Base-by-base conservation (phyloP, 2,113 vertebrate species). In the Chinchilla lanigera region DNA sequence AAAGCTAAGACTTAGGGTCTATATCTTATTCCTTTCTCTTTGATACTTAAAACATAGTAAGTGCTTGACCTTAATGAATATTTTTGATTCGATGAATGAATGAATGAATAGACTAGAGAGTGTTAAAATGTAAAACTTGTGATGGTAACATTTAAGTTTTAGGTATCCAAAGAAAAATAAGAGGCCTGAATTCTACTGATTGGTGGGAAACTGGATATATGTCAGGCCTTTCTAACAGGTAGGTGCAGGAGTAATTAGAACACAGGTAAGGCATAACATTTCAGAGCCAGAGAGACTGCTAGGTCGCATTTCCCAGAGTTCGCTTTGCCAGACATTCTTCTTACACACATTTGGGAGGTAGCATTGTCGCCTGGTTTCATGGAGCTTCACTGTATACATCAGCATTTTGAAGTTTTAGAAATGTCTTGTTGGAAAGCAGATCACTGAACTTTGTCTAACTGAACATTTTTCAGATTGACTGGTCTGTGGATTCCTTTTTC, bases 41-140 rank as follows among this genome's bases (percentile, higher is more conserved):
- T 60, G 69, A 88, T 52, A 81, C 28, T 10, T 35, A 91, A 75
- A 85, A 65, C 50, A 65, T 67, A 60, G 54, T 67, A 87, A 94
- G 65, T 81, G 22, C 35, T 91, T 93, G 67, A 71, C 80, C 47
- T 95, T 84, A 86, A 56, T 80, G 81, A 95, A 63, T 84, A 56
- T 78, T 93, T 82, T 87, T 80, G 75, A 94, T 52, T 69, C 47
- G 26, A 14, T 93, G 54, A 60, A 35, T 60, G 35, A 81, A 38
- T 52, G 28, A 83, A 33, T 94, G 86, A 81, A 28, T 90, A 83
- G 4, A 78, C 65, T 86, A 83, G 67, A 81, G 82, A 61, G 41
- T 44, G 73, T 87, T 93, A 73, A 88, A 81, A 73, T 69, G 75
- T 10, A 83, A 92, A 90, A 80, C 14, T 50, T 81, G 16, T 88